phyloP scores from a whole-genome alignment of 2,113 vertebrate species.

The Lepus timidus region DNA sequence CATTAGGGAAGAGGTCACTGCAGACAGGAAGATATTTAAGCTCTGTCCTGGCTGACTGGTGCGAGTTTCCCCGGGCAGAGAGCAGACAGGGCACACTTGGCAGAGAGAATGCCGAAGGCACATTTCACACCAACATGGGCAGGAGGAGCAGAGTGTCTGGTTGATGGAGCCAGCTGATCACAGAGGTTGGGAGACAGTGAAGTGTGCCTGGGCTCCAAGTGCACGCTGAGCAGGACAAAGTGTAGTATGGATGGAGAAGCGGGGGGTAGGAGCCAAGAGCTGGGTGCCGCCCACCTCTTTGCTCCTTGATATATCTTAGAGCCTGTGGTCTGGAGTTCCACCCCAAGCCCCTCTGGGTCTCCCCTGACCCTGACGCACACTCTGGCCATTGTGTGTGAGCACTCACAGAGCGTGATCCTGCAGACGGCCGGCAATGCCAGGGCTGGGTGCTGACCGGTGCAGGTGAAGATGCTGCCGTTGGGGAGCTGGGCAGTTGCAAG shows the following conservation, averaged over 20 bases:
- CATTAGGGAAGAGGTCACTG: neutral
- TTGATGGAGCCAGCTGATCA: neutral
- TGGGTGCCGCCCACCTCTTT: neutral
- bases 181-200: neutral
- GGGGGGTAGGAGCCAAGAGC: neutral
- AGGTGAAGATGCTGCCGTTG: conserved; percentile 91
- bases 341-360: neutral
- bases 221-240: no score
- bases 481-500: conserved; percentile 76
- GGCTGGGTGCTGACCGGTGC: conserved; percentile 88
- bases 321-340: neutral
- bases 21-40: neutral
- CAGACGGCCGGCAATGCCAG: conserved; percentile 85
- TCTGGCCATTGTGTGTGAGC: neutral
- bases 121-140: neutral
- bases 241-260: neutral
- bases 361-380: neutral
- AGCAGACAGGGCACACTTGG: neutral
- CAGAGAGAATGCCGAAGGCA: neutral
- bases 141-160: neutral
- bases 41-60: neutral
- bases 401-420: conserved; percentile 90
- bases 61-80: neutral
- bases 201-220: neutral
- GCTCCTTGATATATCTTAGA: neutral